phyloP scores from a whole-genome alignment of 2,888 invertebrate genomes.

The Hydroisotoma schaefferi region DNA sequence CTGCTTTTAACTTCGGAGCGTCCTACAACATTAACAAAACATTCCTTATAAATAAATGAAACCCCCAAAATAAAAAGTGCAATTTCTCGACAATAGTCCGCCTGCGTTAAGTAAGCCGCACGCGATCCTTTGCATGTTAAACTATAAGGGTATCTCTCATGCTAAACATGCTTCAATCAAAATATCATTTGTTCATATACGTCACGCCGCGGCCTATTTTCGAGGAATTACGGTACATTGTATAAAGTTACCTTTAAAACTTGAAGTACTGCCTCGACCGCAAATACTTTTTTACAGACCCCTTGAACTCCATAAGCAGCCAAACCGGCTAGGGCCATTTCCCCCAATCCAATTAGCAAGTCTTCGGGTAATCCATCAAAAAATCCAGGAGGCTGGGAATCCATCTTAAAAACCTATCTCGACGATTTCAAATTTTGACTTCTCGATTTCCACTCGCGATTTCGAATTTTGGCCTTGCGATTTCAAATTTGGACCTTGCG shows the following conservation, averaged over 20 bases:
- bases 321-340: slow-evolving; percentile 3
- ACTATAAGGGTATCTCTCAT: too few relatives aligned
- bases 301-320: slow-evolving; percentile 6
- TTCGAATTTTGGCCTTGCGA: background rate
- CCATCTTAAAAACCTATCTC: background rate
- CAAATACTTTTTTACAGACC: background rate
- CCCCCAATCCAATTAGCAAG: background rate
- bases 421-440: background rate
- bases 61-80: too few relatives aligned
- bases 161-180: too few relatives aligned
- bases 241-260: too few relatives aligned
- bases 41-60: background rate
- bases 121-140: too few relatives aligned
- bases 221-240: too few relatives aligned
- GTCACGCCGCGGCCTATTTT: too few relatives aligned
- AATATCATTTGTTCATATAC: too few relatives aligned
- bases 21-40: background rate
- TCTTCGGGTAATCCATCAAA: slow-evolving; percentile 10
- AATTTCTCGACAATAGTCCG: too few relatives aligned
- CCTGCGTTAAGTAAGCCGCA: too few relatives aligned
- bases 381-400: background rate
- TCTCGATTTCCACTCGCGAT: background rate
- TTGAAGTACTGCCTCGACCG: too few relatives aligned
- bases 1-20: slow-evolving; percentile 4
- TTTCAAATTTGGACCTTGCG: background rate